Conservation (phyloP, 2,113 vertebrate species). For the Platysteira castanea region DNA sequence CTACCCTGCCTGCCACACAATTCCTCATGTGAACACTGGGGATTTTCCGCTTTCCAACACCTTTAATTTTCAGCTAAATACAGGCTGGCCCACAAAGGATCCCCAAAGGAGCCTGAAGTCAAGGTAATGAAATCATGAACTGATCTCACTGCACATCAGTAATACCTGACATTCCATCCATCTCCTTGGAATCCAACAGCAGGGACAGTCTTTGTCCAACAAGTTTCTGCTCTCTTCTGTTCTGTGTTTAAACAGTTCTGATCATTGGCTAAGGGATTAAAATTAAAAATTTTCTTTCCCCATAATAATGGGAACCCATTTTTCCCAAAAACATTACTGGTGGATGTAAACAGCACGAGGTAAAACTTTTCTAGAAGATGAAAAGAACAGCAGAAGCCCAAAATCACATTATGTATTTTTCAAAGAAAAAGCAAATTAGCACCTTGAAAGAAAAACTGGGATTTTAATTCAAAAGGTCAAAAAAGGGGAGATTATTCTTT, state of each 20-base stretch:
- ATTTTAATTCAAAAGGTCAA: background rate
- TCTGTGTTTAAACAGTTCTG: background rate
- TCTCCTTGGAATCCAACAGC: background rate
- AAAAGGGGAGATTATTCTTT: background rate
- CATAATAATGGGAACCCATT: fast-evolving
- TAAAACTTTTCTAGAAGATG: background rate
- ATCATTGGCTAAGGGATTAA: background rate
- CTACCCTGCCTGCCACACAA: background rate
- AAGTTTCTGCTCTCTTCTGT: background rate
- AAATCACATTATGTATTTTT: fast-evolving
- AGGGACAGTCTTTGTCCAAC: background rate
- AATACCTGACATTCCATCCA: background rate
- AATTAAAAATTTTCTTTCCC: background rate
- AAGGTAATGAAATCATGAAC: background rate
- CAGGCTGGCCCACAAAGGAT: background rate
- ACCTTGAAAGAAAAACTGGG: background rate
- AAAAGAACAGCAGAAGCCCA: background rate
- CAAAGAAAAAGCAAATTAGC: background rate
- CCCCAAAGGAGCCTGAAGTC: background rate
- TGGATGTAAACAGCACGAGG: background rate
- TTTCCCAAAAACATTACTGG: background rate
- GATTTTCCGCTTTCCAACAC: background rate
- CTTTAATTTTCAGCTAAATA: background rate
- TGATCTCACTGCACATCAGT: background rate
- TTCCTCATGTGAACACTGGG: background rate